Conservation (phyloP, 2,113 vertebrate species). For the Pedetes capensis region DNA sequence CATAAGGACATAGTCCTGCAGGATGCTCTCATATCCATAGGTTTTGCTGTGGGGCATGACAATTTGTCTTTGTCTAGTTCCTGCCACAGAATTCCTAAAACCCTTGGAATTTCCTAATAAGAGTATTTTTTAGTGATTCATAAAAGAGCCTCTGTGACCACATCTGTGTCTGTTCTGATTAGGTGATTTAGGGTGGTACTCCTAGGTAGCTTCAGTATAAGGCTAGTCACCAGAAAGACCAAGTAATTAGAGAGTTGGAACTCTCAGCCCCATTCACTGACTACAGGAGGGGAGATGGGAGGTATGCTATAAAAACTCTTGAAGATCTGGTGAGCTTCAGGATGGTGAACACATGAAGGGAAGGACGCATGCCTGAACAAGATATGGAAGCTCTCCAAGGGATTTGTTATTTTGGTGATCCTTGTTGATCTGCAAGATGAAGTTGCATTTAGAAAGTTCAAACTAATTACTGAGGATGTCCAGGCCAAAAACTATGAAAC, state of each 20-base stretch:
- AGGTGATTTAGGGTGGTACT: neutral
- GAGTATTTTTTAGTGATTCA: neutral
- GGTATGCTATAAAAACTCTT: neutral
- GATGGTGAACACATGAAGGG: neutral
- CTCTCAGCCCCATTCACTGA: neutral
- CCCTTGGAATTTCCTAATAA: neutral
- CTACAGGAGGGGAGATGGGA: neutral
- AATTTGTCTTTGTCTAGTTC: neutral
- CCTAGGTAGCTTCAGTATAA: neutral
- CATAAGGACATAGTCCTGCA: neutral
- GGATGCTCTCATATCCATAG: neutral
- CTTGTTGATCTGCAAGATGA: neutral
- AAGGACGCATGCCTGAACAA: neutral
- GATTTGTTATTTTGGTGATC: neutral
- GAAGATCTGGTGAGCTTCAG: neutral
- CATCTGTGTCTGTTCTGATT: neutral
- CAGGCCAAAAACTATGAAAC: neutral
- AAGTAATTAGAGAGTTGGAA: neutral
- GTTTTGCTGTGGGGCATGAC: neutral
- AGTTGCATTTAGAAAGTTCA: neutral
- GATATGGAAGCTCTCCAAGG: neutral
- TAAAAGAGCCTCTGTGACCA: neutral
- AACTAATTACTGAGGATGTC: neutral
- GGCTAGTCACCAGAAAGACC: neutral
- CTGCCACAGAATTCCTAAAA: neutral